Conservation (phyloP, 2,113 vertebrate genomes). For the Osmerus eperlanus region DNA sequence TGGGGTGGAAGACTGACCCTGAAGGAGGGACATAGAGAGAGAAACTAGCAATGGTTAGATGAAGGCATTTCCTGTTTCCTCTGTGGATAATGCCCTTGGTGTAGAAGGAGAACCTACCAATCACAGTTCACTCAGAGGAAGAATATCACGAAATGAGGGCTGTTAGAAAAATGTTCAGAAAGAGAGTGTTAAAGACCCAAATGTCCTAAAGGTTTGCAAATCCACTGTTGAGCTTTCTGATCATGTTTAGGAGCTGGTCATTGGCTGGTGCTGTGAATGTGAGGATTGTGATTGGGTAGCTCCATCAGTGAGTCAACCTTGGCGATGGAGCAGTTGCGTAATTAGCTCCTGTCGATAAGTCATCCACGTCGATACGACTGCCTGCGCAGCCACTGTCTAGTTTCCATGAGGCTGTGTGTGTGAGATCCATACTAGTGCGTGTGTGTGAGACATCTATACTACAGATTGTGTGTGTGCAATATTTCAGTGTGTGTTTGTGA, state of each 20-base stretch:
- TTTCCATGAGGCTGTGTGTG: slow-evolving; percentile 35
- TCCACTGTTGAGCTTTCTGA: too few species aligned
- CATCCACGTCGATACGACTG: slow-evolving; percentile 13
- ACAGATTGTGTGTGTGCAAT: not conserved
- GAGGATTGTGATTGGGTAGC: not conserved
- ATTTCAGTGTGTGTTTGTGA: slow-evolving; percentile 6
- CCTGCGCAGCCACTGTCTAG: slow-evolving; percentile 1
- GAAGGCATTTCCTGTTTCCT: too few species aligned
- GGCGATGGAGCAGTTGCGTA: slow-evolving; percentile 24
- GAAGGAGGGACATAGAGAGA: too few species aligned
- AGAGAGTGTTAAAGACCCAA: too few species aligned
- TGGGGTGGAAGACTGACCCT: too few species aligned
- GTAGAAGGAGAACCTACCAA: too few species aligned
- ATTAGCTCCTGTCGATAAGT: slow-evolving; percentile 36
- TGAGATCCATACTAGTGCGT: not conserved
- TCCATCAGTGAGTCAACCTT: not conserved
- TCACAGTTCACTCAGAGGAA: too few species aligned
- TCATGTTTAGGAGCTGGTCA: not conserved
- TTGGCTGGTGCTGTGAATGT: not conserved
- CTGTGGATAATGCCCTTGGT: too few species aligned
- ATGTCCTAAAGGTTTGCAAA: too few species aligned
- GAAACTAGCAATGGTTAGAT: too few species aligned
- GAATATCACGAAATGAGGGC: too few species aligned
- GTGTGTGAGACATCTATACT: not conserved
- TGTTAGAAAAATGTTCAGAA: too few species aligned